Evolutionary conservation across 2,888 invertebrate species (phyloP), one percentile per base, ranked within the genome.

Genomic region (Acronicta psi): DNA sequence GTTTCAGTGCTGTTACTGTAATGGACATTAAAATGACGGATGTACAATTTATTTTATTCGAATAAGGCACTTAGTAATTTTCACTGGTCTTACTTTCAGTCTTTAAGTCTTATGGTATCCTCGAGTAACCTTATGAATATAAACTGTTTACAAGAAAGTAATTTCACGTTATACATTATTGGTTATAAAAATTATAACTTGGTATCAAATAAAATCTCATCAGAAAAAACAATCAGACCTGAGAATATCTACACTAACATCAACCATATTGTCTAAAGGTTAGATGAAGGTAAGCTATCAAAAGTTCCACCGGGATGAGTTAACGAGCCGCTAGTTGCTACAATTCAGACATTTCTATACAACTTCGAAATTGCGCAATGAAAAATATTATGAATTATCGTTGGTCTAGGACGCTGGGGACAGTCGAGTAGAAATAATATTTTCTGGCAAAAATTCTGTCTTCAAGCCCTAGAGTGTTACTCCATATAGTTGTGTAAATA

Each of bases 271-370:
- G 69, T 76, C 69, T 69, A 54, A 52, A 70, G 57, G 54, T 61
- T 52, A 79, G 65, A 68, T 75, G 75, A 73, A 77, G 71, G 44
- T 59, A 34, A 68, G 69, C 61, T 58, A 61, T 68, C 59, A 61
- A 63, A 84, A 80, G 77, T 83, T 76, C 59, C 62, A 59, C 59
- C 59, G 74, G 76, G 71, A 80, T 72, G 70, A 79, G 72, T 77
- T 85, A 87, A 87, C 86, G 87, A 87, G 76, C 73, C 43, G 57
- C 73, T 82, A 83, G 85, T 86, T 82, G 75, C 81, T 76, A 74
- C 59, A 62, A 57, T 69, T 63, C 62, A 40, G 61, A n/a, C 38
- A 51, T 51, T 63, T 47, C 57, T 61, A 66, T 53, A 47, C 61
- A 60, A 52, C 52, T 67, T 54, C 29, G 37, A 51, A 52, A 66